A percentile compares a stretch with the other conserved stretches of the same genome.
phyloP scores from a whole-genome alignment of 2,888 invertebrate genomes.

The Adelphocoris suturalis region DNA sequence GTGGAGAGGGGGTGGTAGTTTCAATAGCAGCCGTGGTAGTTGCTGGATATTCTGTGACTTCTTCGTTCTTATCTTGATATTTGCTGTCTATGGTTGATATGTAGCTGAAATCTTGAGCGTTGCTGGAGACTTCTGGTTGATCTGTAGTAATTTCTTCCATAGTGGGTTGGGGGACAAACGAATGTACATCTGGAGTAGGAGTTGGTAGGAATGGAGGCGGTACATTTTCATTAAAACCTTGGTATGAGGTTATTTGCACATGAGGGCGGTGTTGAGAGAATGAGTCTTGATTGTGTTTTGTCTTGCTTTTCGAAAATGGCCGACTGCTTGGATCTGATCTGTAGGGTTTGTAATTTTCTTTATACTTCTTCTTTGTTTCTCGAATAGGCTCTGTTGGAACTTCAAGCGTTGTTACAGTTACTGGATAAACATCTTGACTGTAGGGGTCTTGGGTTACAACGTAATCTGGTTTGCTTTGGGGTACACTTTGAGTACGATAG shows the following conservation, averaged over 20 bases:
- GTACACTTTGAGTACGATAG: slow-evolving; percentile 47
- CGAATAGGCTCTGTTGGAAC: slow-evolving; percentile 72
- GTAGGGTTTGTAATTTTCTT: slow-evolving; percentile 60
- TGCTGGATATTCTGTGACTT: slow-evolving; percentile 60
- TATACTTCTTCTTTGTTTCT: slow-evolving; percentile 64
- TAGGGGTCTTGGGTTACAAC: slow-evolving; percentile 72
- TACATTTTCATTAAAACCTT: slow-evolving; percentile 70
- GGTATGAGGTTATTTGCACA: slow-evolving; percentile 71
- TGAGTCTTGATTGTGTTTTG: not conserved
- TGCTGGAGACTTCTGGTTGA: slow-evolving; percentile 57
- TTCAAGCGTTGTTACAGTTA: slow-evolving; percentile 75
- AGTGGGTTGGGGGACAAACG: slow-evolving; percentile 71
- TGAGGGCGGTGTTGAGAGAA: slow-evolving; percentile 69
- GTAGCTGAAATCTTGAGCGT: slow-evolving; percentile 66
- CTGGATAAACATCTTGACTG: slow-evolving; percentile 73
- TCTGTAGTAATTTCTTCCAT: slow-evolving; percentile 65
- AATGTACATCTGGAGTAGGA: slow-evolving; percentile 73
- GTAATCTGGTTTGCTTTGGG: slow-evolving; percentile 68
- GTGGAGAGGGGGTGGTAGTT: slow-evolving; percentile 63
- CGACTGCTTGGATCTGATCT: slow-evolving; percentile 8
- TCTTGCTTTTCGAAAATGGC: slow-evolving; percentile 33
- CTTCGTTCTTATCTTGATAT: slow-evolving; percentile 64
- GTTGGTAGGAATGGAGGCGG: slow-evolving; percentile 74
- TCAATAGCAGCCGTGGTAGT: slow-evolving; percentile 65
- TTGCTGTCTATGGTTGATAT: slow-evolving; percentile 68